A percentile compares a stretch with the other conserved stretches of the same genome.
These are phyloP conservation scores for Polypedilum vanderplanki DNA, from an alignment of 1,140 invertebrate genomes.

Conservation along the genomic window DNA sequence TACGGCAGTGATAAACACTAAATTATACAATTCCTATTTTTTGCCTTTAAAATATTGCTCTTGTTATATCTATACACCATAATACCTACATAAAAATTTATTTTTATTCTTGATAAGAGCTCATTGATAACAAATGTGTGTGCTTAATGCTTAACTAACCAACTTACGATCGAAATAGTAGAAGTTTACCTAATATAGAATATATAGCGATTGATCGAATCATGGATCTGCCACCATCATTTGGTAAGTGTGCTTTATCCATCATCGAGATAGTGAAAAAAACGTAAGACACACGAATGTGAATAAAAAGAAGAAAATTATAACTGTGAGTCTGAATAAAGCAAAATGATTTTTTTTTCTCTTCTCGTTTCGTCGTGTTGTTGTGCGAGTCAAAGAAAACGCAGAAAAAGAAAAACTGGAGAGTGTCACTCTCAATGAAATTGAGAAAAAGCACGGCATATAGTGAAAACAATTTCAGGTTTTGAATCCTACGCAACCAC, in stretches of 20 bases:
- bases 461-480: conserved; percentile 18
- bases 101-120: background rate
- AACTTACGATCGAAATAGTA: background rate
- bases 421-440: conserved; percentile 3
- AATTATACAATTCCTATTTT: too few species aligned
- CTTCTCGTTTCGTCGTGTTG: background rate
- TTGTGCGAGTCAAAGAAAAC: background rate
- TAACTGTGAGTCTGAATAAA: conserved; percentile 22
- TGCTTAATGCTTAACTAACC: conserved; percentile 24
- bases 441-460: background rate
- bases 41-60: too few species aligned
- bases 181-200: too few species aligned
- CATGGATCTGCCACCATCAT: conserved; percentile 3
- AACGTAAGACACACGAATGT: background rate
- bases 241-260: conserved; percentile 16
- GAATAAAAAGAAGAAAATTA: conserved; percentile 3
- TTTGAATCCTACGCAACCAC: background rate
- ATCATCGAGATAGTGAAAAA: background rate
- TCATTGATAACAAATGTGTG: conserved; percentile 25
- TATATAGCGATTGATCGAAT: background rate
- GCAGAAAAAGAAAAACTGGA: conserved; percentile 13
- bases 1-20: background rate
- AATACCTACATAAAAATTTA: background rate
- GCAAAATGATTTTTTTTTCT: background rate
- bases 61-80: background rate